Conservation (phyloP, 2,797 vertebrate genomes). For the Lacerta viridis region DNA sequence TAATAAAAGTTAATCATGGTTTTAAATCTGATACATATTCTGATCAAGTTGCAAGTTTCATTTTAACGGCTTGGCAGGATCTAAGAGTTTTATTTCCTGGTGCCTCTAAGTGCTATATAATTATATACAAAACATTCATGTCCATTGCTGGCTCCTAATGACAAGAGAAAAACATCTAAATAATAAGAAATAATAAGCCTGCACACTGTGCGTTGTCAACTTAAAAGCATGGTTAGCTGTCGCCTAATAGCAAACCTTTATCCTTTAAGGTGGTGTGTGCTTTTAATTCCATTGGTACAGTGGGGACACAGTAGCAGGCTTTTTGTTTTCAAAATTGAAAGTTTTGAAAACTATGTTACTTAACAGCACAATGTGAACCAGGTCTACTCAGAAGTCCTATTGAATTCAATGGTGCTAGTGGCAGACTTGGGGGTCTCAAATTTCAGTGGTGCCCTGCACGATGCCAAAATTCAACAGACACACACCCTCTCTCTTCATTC, state of each 20-base stretch:
- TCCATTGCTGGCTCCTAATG: conserved; percentile 7
- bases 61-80: conserved; percentile 3
- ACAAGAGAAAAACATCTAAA: conserved; percentile 23
- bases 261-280: neutral
- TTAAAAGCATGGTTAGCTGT: conserved; percentile 11
- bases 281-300: conserved; percentile 6
- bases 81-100: neutral
- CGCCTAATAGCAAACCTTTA: conserved; percentile 4
- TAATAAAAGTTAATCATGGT: neutral
- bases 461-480: too few species aligned
- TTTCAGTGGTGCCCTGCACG: too few species aligned
- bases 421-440: too few species aligned
- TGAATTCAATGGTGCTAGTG: too few species aligned
- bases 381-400: too few species aligned
- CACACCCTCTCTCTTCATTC: too few species aligned
- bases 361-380: too few species aligned
- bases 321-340: neutral
- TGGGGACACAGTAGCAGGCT: neutral
- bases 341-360: neutral
- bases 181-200: neutral
- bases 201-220: neutral
- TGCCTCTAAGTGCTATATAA: neutral
- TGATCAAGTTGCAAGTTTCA: neutral
- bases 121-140: conserved; percentile 7
- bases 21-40: conserved; percentile 16